Evolutionary conservation across 2,888 invertebrate genomes (phyloP), one percentile per base, ranked within the genome.

Genomic region (Argynnis bischoffii): DNA sequence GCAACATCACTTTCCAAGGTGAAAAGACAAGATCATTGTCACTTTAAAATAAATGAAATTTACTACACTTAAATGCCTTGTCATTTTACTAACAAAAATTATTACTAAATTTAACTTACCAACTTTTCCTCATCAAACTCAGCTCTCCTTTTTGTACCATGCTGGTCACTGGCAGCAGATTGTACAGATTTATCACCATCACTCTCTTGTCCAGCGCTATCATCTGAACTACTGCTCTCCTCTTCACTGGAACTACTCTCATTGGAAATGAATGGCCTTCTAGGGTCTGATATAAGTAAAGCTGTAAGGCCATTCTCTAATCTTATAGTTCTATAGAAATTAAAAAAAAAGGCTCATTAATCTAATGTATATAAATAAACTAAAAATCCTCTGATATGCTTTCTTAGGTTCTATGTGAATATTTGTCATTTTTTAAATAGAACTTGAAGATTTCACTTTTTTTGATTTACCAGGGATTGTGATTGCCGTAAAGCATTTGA

Each of bases 251-350:
- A 85, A 57, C 78, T 81, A 1, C 72, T 78, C 60, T 78, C 87
- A 66, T 82, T 81, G 55, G 69, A 68, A n/a, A 70, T 72, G 3
- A 78, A 66, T 14, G 85, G 81, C 16, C 82, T 82, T 72, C 84
- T 88, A 11, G 90, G 92, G 81, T 96, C 96, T 6, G 96, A 95
- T 77, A 97, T 95, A 11, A 97, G 87, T 55, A 96, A 89, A 4
- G 95, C 96, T 64, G 94, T 95, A 72, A 97, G 83, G 0, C 96
- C 96, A 92, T 97, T 97, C 67, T 93, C 87, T 66, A 97, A 85
- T 55, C 93, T 87, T 63, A 96, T 93, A 1, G 95, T 94, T 82
- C 95, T 95, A 75, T 64, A 88, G 51, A 41, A 11, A 41, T 11
- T 41, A 6, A 8, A 41, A 41, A 41, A 41, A 1, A 11, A 11